Evolutionary conservation across 2,888 invertebrate species (phyloP), one percentile per base, ranked within the genome.

Genomic region (Spilosoma lubricipeda): DNA sequence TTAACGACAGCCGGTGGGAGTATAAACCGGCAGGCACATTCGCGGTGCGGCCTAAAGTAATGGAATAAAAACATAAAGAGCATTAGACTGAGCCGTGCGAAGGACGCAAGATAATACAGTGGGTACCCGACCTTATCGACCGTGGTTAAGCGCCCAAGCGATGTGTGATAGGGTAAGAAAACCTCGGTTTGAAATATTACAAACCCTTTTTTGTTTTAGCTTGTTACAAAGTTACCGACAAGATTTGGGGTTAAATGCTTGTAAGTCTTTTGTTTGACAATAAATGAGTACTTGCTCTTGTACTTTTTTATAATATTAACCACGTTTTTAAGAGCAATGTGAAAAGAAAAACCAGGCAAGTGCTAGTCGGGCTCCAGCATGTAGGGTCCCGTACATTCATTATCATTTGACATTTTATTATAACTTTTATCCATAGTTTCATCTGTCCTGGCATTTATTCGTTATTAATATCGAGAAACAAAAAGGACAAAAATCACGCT

Each of bases 61-160:
- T 93, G 93, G 92, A 93, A 93, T 93, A 92, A 93, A 93, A 93
- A 93, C 93, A 93, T 92, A 92, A 93, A 93, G 89, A 90, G 89
- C 90, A 86, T 86, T 88, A 86, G 82, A 87, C 84, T 81, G 82
- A 81, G 80, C 82, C 84, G 85, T 85, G 88, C 83, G 85, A 85
- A 87, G 88, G 86, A 86, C 88, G 86, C 81, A 81, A 83, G 89
- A 86, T 88, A 88, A 88, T 87, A 84, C 87, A 76, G 82, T 83
- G 83, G 79, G 82, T 83, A 80, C 79, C 82, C 85, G 75, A 81
- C 83, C 80, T 84, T 82, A 85, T 85, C 84, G 85, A 82, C 80
- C 80, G 82, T 76, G 79, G 83, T 79, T 78, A 81, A 80, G 81
- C 86, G 82, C 85, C 80, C 81, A 81, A 86, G 84, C 79, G 83